These are phyloP conservation scores for Nasua narica DNA, from an alignment of 2,797 vertebrate genomes.

Conservation along the genomic window DNA sequence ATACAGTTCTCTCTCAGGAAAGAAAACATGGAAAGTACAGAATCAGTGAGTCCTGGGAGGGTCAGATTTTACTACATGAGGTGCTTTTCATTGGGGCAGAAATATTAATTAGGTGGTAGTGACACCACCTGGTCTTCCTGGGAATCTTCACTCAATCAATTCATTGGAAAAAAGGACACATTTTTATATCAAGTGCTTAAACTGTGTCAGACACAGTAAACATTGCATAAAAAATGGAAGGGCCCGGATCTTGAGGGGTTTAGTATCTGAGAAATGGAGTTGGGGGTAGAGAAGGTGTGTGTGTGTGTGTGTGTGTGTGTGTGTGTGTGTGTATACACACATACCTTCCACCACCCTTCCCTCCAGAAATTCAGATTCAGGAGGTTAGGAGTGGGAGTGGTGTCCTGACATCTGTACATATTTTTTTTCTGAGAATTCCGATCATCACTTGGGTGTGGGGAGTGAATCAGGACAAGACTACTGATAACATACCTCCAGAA, in stretches of 20 bases:
- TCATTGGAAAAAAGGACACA: background rate
- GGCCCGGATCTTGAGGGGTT: background rate
- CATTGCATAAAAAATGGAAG: background rate
- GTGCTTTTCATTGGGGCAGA: background rate
- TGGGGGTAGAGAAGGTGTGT: too few relatives aligned
- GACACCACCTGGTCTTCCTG: conserved; percentile 70
- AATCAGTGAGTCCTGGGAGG: background rate
- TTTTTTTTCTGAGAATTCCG: conserved; percentile 17
- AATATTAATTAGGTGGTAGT: conserved; percentile 66
- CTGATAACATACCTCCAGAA: background rate
- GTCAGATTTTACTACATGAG: background rate
- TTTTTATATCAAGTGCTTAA: background rate
- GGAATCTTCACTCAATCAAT: conserved; percentile 50
- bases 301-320: too few relatives aligned
- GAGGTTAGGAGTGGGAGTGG: background rate
- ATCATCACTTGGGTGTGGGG: background rate
- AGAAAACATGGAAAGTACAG: background rate
- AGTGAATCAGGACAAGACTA: background rate
- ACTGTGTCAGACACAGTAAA: background rate
- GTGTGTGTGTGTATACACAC: background rate
- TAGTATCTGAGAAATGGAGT: background rate
- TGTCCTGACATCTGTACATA: background rate
- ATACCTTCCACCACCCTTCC: background rate
- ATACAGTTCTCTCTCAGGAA: background rate
- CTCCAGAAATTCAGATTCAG: conserved; percentile 15